Evolutionary conservation across 2,113 vertebrate genomes (phyloP), one percentile per base, ranked within the genome.

Genomic region (Tetraodon nigroviridis): DNA sequence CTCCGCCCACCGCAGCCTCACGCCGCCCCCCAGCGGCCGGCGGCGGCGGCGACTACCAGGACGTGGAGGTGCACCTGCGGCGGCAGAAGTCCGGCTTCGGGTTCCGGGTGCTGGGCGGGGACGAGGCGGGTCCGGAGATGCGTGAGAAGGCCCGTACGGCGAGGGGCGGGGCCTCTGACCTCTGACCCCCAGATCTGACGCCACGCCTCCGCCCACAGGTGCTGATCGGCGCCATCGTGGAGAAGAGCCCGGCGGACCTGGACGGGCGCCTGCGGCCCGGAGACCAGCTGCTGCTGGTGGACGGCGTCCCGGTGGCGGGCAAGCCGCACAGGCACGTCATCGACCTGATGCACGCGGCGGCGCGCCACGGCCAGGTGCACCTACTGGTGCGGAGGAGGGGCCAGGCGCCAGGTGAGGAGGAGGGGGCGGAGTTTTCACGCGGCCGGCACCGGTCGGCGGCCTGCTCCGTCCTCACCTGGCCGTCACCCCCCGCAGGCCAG

Each of bases 311-410:
- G 2, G 96, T 98, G 86, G 91, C 93, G 0, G 96, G 97, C 67
- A 97, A 98, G 86, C 94, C 96, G 0, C 97, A 99, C 87, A 90
- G 96, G 86, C 96, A 99, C 0, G 97, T 99, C 83, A 98, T 99
- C 51, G 97, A 98, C 78, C 89, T 99, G 60, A 98, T 99, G 97
- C 97, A 99, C 66, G 94, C 92, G 0, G 97, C 97, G 44, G 97
- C 96, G 17, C 92, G 94, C 1, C 97, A 94, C 0, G 97, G 97
- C 53, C 95, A 98, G 71, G 97, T 99, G 60, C 96, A 93, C 60
- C 92, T 99, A 84, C 93, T 95, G 81, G 92, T 99, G 85, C 91
- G 95, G 83, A 91, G 97, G 89, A 93, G 94, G 90, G 76, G 89
- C 63, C 93, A 91, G 73, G 83, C 88, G 7, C 73, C 88, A 48